Evolutionary conservation across 1,140 invertebrate species (phyloP).

Genomic region (Hypsibius dujardini): DNA sequence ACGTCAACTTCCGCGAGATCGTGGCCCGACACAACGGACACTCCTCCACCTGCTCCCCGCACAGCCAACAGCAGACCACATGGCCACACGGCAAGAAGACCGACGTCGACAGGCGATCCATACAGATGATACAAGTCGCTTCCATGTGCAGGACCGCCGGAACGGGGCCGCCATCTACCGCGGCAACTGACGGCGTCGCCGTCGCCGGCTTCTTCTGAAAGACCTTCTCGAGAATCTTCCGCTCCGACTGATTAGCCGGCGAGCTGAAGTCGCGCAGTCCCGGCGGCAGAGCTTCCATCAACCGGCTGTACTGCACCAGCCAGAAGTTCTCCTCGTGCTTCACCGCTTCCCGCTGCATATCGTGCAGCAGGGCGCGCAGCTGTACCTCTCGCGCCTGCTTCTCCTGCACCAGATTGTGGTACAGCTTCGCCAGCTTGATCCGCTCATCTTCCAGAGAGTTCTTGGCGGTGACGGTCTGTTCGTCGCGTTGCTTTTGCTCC

Average conservation of each 20-base stretch:
- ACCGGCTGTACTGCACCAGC: constrained; percentile 59
- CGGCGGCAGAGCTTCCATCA: constrained; percentile 53
- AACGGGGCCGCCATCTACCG: constrained; percentile 20
- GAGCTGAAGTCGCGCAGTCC: constrained; percentile 39
- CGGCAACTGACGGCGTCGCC: constrained; percentile 21
- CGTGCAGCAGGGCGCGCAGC: constrained; percentile 48
- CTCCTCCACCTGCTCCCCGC: constrained; percentile 35
- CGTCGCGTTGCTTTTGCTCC: constrained; percentile 42
- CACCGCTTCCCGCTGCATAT: constrained; percentile 41
- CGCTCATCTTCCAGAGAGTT: constrained; percentile 53
- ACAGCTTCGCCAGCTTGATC: constrained; percentile 46
- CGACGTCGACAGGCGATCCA: constrained; percentile 50
- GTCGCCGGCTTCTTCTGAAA: constrained; percentile 20
- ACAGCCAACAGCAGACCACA: constrained; percentile 54
- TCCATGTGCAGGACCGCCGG: constrained; percentile 29
- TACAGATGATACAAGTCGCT: constrained; percentile 60
- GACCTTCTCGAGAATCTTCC: constrained; percentile 37
- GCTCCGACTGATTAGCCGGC: constrained; percentile 33
- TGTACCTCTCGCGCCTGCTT: constrained; percentile 48
- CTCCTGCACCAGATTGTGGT: constrained; percentile 53
- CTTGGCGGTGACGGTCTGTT: constrained; percentile 30
- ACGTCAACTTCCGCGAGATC: constrained; percentile 46
- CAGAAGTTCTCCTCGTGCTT: constrained; percentile 46
- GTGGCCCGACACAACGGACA: constrained; percentile 58
- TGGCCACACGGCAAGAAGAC: constrained; percentile 70